Percentiles rank a stretch among this genome's conserved stretches.
These are phyloP conservation scores for Aptenodytes forsteri DNA, from an alignment of 2,113 vertebrate species.

Conservation along the genomic window DNA sequence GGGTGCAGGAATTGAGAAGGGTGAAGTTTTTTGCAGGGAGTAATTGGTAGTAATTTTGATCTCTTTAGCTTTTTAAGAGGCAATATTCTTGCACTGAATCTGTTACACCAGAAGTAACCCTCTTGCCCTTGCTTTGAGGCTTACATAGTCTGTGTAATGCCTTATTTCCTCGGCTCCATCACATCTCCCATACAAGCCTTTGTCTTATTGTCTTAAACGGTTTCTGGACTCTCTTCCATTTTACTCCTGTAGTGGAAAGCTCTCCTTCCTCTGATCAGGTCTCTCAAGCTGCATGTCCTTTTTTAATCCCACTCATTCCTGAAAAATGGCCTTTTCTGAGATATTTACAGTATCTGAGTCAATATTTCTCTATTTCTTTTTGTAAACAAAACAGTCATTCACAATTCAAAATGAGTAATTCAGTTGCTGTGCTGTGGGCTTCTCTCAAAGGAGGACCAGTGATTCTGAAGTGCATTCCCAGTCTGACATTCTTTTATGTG, in stretches of 20 bases:
- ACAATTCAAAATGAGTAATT: not conserved
- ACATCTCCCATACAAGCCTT: not conserved
- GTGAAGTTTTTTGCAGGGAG: not conserved
- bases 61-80: not conserved
- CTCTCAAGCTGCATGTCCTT: not conserved
- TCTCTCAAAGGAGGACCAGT: not conserved
- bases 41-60: not conserved
- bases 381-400: not conserved
- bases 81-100: not conserved
- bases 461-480: not conserved
- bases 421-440: not conserved
- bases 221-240: not conserved
- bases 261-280: not conserved
- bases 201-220: not conserved
- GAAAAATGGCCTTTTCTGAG: slow-evolving; percentile 18
- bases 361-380: slow-evolving; percentile 20
- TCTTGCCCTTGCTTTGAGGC: not conserved
- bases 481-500: not conserved
- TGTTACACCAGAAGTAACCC: not conserved
- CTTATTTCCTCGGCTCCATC: not conserved
- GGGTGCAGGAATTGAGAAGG: not conserved
- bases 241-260: not conserved
- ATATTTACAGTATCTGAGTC: slow-evolving; percentile 14
- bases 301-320: slow-evolving; percentile 8
- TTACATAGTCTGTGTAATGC: fast-evolving